Evolutionary conservation across 2,888 invertebrate genomes (phyloP), one percentile per base, ranked within the genome.

Genomic region (Horisme vitalbata): DNA sequence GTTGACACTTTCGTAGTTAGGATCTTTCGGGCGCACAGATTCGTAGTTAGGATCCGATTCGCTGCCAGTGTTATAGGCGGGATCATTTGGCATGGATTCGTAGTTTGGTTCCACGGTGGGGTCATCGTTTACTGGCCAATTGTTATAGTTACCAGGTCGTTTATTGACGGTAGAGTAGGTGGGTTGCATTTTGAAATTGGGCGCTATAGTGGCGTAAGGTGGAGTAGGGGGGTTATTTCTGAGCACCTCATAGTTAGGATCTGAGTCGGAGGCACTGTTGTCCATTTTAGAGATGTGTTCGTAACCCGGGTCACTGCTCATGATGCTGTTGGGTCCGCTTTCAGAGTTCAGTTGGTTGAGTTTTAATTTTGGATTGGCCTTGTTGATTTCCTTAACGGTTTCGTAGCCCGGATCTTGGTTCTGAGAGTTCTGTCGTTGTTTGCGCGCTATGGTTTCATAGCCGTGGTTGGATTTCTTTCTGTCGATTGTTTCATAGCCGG

Each of bases 191-290:
- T 82, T 84, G 57, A 80, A 89, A 50, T 79, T 78, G 0, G 90
- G 80, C 1, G 85, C 77, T 45, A 89, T 87, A 1, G 89, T 88
- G 0, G 90, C 89, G 55, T 90, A 89, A 4, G 85, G 90, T 39
- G 86, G 89, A 2, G 83, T 88, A 0, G 87, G 78, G 1, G 85
- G 90, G 57, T 92, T 91, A 12, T 91, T 91, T 50, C 92, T 90
- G 32, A 96, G 75, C 55, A 95, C 93, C 79, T 96, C 96, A 72
- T 96, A 96, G 72, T 95, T 96, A 0, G 95, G 95, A 82, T 95
- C 95, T 2, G 92, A 91, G 59, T 93, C 93, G 0, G 91, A 91
- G 3, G 90, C 90, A 55, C 83, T 82, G 59, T 83, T 83, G 52
- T 83, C 83, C 30, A 72, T 66, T 59, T 86, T 85, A 15, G 88